These are phyloP conservation scores for Tachypleus tridentatus DNA, from an alignment of 1,140 invertebrate species.

Conservation along the genomic window DNA sequence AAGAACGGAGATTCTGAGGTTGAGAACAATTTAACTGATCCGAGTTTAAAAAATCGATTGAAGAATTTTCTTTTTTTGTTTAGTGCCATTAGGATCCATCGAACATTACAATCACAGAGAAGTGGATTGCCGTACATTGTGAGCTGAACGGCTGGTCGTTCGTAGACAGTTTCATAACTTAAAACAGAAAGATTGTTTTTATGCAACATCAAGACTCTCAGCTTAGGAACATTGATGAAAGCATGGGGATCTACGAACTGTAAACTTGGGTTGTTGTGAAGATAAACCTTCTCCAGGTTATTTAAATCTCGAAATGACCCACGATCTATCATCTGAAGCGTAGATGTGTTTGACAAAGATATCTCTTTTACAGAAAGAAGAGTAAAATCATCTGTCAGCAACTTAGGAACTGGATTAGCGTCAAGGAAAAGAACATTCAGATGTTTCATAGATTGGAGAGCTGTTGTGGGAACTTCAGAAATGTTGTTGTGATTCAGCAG, in stretches of 20 bases:
- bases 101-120: constrained; percentile 39
- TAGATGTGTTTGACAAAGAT: constrained; percentile 31
- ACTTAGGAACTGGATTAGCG: constrained; percentile 49
- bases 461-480: constrained; percentile 22
- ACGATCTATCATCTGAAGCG: constrained; percentile 33
- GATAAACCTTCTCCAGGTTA: constrained; percentile 29
- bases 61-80: constrained; percentile 12
- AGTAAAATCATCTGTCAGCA: constrained; percentile 31
- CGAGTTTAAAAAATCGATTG: constrained; percentile 26
- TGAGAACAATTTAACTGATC: constrained; percentile 31
- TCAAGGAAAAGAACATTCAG: constrained; percentile 65
- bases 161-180: constrained; percentile 26
- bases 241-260: constrained; percentile 34
- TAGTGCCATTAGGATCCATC: constrained; percentile 32
- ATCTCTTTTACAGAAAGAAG: constrained; percentile 30
- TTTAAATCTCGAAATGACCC: constrained; percentile 35
- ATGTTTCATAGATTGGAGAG: constrained; percentile 29
- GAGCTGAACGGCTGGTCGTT: constrained; percentile 27
- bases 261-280: constrained; percentile 34
- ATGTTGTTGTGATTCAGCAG: constrained; percentile 27
- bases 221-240: constrained; percentile 30
- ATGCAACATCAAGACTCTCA: constrained; percentile 32
- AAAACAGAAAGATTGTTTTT: constrained; percentile 34
- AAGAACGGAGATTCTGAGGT: constrained; percentile 24
- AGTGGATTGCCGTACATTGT: constrained; percentile 37